These are phyloP conservation scores for Porites lutea DNA, from an alignment of 64 coral and sea anemone genomes.

Conservation along the genomic window DNA sequence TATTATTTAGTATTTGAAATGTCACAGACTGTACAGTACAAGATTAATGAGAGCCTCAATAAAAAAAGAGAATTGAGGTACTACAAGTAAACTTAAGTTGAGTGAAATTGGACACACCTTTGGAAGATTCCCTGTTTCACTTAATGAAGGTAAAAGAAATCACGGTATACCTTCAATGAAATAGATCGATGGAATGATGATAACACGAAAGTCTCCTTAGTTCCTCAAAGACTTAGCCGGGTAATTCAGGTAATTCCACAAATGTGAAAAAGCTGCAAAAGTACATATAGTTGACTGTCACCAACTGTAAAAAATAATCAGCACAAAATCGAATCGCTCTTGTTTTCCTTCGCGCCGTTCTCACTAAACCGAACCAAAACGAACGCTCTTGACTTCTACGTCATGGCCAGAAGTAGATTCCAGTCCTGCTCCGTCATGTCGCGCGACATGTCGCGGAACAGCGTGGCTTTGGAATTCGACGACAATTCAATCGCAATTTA, in stretches of 20 bases:
- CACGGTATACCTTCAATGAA: too few species aligned
- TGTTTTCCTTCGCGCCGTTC: neutral
- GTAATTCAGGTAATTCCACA: too few species aligned
- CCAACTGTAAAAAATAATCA: neutral
- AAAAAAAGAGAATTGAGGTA: slow-evolving; percentile 13
- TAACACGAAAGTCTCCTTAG: too few species aligned
- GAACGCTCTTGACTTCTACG: too few species aligned
- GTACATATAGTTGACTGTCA: too few species aligned
- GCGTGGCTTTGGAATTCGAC: too few species aligned
- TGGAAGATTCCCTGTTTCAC: slow-evolving; percentile 27
- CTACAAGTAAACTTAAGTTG: slow-evolving; percentile 9
- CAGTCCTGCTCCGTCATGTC: neutral
- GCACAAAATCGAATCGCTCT: neutral
- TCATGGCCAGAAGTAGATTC: neutral
- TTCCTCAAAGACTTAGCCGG: too few species aligned
- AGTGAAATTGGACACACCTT: slow-evolving; percentile 23
- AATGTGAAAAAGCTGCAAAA: too few species aligned
- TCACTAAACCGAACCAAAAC: too few species aligned
- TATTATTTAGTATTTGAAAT: slow-evolving; percentile 15
- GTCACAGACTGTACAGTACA: neutral
- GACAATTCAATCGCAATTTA: too few species aligned
- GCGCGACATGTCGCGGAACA: too few species aligned
- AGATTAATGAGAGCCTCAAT: slow-evolving; percentile 1
- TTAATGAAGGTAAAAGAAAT: neutral
- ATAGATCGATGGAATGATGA: too few species aligned